phyloP scores from a whole-genome alignment of 2,113 vertebrate genomes.

The Podarcis cretensis region DNA sequence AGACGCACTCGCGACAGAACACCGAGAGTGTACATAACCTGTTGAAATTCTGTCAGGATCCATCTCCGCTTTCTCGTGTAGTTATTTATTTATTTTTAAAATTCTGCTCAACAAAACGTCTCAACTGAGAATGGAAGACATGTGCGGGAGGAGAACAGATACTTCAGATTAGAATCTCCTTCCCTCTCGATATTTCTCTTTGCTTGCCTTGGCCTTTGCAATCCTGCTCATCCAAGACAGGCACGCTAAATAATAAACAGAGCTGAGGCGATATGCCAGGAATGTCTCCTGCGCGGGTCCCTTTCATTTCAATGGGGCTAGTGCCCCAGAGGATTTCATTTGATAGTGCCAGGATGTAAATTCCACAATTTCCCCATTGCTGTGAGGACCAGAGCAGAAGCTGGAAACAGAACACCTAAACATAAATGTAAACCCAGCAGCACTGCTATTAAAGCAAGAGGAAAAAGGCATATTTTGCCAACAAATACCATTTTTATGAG shows the following conservation, averaged over 20 bases:
- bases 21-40: slow-evolving; percentile 75
- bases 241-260: not conserved
- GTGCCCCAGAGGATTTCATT: not conserved
- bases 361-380: slow-evolving; percentile 47
- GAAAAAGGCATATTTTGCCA: slow-evolving; percentile 60
- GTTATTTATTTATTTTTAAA: slow-evolving; percentile 49
- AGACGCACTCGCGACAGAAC: slow-evolving; percentile 68
- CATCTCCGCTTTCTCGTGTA: slow-evolving; percentile 65
- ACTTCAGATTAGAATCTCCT: slow-evolving; percentile 44
- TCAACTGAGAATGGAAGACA: slow-evolving; percentile 68
- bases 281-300: not conserved
- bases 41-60: slow-evolving; percentile 78
- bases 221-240: not conserved
- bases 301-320: not conserved
- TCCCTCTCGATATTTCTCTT: not conserved
- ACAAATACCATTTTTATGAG: slow-evolving; percentile 68
- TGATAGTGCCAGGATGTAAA: slow-evolving; percentile 53
- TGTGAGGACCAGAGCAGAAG: slow-evolving; percentile 44
- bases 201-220: not conserved
- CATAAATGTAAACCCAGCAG: slow-evolving; percentile 62
- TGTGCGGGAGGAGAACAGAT: slow-evolving; percentile 58
- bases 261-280: not conserved
- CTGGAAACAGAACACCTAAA: slow-evolving; percentile 67
- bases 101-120: slow-evolving; percentile 74
- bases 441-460: slow-evolving; percentile 50